Conservation (phyloP, 2,113 vertebrate species). For the Eira barbara region DNA sequence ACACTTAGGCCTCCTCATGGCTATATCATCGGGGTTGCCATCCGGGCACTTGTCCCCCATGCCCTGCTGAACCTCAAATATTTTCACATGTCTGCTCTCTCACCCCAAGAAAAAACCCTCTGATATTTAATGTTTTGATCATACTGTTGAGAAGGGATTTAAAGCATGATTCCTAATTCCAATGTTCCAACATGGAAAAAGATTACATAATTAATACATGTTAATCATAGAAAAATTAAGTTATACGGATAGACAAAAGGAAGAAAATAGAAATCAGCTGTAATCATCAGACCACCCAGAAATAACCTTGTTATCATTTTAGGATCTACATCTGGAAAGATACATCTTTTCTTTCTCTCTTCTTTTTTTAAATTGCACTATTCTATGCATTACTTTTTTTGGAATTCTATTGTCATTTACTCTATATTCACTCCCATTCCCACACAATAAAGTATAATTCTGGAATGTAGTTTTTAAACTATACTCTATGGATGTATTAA, state of each 20-base stretch:
- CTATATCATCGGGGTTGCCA: background rate
- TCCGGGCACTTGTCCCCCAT: background rate
- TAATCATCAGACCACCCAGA: slow-evolving; percentile 38
- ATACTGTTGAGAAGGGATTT: background rate
- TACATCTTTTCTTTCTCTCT: background rate
- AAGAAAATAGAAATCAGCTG: slow-evolving; percentile 50
- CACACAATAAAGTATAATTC: background rate
- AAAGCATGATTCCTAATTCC: background rate
- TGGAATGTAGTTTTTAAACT: background rate
- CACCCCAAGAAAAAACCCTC: background rate
- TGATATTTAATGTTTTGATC: background rate
- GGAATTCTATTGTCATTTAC: background rate
- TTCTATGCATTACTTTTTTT: background rate
- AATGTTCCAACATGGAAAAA: slow-evolving; percentile 2
- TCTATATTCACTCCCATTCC: background rate
- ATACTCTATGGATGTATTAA: background rate
- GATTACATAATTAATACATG: background rate
- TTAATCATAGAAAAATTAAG: slow-evolving; percentile 17
- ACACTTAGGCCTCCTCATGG: background rate
- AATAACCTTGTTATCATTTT: background rate
- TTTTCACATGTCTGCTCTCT: background rate
- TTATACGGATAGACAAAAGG: slow-evolving; percentile 6
- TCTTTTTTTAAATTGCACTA: background rate
- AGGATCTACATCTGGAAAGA: slow-evolving; percentile 18
- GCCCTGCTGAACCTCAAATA: background rate